Conservation (phyloP, 2,113 vertebrate genomes). For the Prochilodus magdalenae region DNA sequence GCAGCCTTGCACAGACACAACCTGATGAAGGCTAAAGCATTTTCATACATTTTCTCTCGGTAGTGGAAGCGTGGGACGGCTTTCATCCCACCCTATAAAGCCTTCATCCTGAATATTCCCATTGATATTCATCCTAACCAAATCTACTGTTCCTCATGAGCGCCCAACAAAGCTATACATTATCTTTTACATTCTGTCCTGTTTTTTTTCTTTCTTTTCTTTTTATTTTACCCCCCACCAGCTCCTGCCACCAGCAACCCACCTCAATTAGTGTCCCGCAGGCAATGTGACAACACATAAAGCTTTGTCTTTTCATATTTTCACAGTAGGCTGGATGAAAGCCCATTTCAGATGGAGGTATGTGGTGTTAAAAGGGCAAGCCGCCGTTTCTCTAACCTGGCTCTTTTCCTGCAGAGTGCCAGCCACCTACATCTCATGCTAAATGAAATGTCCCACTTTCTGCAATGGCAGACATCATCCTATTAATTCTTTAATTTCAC, state of each 20-base stretch:
- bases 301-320: constrained; percentile 66
- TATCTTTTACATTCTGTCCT: constrained; percentile 41
- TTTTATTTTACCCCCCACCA: constrained; percentile 37
- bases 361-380: constrained; percentile 51
- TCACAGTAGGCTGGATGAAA: constrained; percentile 64
- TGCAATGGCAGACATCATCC: constrained; percentile 64
- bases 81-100: background rate
- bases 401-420: constrained; percentile 37
- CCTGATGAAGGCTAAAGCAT: background rate
- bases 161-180: constrained; percentile 43
- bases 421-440: constrained; percentile 32
- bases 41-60: background rate
- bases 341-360: constrained; percentile 56
- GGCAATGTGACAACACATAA: constrained; percentile 61
- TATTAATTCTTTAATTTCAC: constrained; percentile 78
- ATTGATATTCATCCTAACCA: constrained; percentile 16
- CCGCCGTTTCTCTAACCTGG: constrained; percentile 50
- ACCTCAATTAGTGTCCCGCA: constrained; percentile 68
- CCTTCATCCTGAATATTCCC: constrained; percentile 8
- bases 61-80: background rate
- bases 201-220: constrained; percentile 29
- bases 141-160: constrained; percentile 35
- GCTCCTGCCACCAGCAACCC: constrained; percentile 49
- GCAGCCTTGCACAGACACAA: background rate
- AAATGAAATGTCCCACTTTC: constrained; percentile 53